Conservation (phyloP, 1,140 invertebrate species). For the Laupala kohalensis region DNA sequence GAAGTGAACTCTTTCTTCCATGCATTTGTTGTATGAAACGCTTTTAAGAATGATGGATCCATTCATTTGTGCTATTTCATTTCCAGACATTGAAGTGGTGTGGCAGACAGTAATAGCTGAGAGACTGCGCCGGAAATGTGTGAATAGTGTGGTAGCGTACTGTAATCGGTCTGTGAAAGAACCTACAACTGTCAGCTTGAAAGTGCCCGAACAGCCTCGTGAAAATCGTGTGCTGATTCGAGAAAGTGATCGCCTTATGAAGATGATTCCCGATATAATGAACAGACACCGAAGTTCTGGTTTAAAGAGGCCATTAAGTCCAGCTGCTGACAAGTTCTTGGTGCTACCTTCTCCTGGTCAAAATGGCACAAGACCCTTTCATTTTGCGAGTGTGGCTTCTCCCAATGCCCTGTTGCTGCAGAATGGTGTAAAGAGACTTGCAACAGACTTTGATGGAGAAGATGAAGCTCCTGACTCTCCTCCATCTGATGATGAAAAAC, state of each 20-base stretch:
- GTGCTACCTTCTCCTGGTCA: constrained; percentile 2
- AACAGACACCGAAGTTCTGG: background rate
- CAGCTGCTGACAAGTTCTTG: constrained; percentile 1
- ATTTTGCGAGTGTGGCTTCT: background rate
- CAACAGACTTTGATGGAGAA: background rate
- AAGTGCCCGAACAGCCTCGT: background rate
- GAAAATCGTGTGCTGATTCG: background rate
- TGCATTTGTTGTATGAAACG: no score
- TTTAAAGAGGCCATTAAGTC: constrained; percentile 6
- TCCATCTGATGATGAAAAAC: constrained; percentile 16
- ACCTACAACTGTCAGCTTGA: background rate
- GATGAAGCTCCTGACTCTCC: constrained; percentile 16
- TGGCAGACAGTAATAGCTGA: constrained; percentile 34
- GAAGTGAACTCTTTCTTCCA: no score
- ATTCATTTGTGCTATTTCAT: no score
- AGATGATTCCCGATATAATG: background rate
- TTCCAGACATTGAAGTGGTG: constrained; percentile 30
- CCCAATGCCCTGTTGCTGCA: constrained; percentile 4
- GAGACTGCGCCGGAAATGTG: constrained; percentile 30
- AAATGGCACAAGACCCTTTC: constrained; percentile 1
- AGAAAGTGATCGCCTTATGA: background rate
- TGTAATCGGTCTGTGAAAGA: constrained; percentile 27
- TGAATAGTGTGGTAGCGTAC: constrained; percentile 29
- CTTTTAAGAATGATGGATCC: no score
- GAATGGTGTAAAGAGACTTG: constrained; percentile 10